Base-by-base conservation (phyloP, 2,113 vertebrate species). In the Dipodomys stephensi region DNA sequence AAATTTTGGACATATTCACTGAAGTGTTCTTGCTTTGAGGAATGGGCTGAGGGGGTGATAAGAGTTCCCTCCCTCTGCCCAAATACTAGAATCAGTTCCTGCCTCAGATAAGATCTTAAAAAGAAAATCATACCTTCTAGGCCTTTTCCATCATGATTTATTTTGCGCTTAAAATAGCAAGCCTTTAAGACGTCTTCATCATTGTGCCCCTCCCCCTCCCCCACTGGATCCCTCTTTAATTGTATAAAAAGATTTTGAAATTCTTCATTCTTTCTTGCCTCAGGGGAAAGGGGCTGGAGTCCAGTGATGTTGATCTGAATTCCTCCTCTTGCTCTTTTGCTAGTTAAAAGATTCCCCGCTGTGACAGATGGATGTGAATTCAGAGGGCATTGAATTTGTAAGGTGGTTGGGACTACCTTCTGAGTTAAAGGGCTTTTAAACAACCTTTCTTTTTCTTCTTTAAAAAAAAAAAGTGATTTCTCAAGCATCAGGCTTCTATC, bases 221-320 rank as follows among this genome's bases (percentile, higher is more conserved):
- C 32, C 82, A 73, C 73, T 0, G 0, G 83, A 91, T 93, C 91
- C 71, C 79, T 92, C 89, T 97, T 94, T 88, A 96, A 92, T 95
- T 94, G 87, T 95, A 95, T 83, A 90, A 89, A 97, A 97, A 95
- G 96, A 93, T 97, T 96, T 78, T 96, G 96, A 93, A 94, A 97
- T 97, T 97, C 90, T 95, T 97, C 77, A 96, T 95, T 97, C 90
- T 95, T 96, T 84, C 71, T 90, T 93, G 91, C 71, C 94, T 96
- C 39, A 4, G 11, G 88, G 84, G 95, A 65, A 80, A 96, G 65
- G 94, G 80, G 92, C 95, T 46, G 1, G 18, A 7, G 92, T 12
- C 23, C 2, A 23, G 7, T 92, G 94, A 74, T 95, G 95, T 95
- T 68, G 94, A 62, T 96, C 91, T 96, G 78, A 0, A 91, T 93